Evolutionary conservation across 1,140 invertebrate genomes (phyloP).

Genomic region (Drosophila busckii): DNA sequence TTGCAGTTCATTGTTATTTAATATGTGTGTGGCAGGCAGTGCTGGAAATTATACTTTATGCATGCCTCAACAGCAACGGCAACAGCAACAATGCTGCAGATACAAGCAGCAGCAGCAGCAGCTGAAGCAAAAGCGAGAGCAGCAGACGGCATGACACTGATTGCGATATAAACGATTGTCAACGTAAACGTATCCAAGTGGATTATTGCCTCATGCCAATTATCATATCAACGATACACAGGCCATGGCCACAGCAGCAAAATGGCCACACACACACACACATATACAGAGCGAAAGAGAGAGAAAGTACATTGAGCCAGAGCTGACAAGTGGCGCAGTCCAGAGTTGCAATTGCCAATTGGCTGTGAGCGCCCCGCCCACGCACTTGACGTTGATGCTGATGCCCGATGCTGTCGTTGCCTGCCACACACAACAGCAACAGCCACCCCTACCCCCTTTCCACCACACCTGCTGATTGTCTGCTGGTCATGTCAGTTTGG

Average conservation of each 20-base stretch:
- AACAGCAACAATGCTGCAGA: too few relatives aligned
- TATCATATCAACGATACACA: constrained; percentile 77
- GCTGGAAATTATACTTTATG: constrained; percentile 73
- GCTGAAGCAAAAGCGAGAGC: constrained; percentile 22
- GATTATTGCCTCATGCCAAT: constrained; percentile 77
- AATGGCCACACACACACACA: constrained; percentile 33
- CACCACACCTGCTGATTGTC: neutral
- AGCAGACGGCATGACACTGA: constrained; percentile 70
- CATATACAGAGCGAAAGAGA: constrained; percentile 23
- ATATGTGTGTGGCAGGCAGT: constrained; percentile 52
- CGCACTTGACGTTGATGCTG: constrained; percentile 43
- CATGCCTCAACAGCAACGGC: constrained; percentile 13
- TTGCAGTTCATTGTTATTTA: constrained; percentile 77
- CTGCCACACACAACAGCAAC: constrained; percentile 43
- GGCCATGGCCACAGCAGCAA: constrained; percentile 13
- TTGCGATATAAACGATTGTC: constrained; percentile 77
- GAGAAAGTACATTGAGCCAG: constrained; percentile 45
- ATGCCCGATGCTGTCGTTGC: constrained; percentile 42
- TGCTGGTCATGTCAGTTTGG: constrained; percentile 22
- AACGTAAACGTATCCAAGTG: constrained; percentile 77
- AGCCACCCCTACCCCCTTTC: constrained; percentile 13
- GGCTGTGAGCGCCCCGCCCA: constrained; percentile 24
- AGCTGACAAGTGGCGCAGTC: constrained; percentile 51
- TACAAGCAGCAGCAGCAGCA: constrained; percentile 41
- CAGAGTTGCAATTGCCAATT: constrained; percentile 44